Percentiles rank a stretch among this genome's conserved stretches.
Conservation (phyloP, 2,113 vertebrate species). For the Verasper variegatus region DNA sequence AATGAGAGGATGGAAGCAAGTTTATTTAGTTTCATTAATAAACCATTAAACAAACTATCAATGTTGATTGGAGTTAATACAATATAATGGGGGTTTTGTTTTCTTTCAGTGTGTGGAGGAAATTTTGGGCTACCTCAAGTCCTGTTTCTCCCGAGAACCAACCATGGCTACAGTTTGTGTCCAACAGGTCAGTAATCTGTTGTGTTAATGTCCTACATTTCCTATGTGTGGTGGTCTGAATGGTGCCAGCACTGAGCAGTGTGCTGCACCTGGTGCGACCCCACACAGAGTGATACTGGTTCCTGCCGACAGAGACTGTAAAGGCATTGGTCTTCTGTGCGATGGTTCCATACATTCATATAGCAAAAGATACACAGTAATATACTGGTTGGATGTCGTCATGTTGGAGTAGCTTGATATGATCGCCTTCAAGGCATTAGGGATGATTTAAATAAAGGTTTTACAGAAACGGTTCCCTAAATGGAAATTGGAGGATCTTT, state of each 20-base stretch:
- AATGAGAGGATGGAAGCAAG: neutral
- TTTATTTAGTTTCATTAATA: neutral
- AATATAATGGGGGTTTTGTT: neutral
- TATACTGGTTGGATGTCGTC: neutral
- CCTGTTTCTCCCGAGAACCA: constrained; percentile 95
- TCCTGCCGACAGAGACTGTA: constrained; percentile 95
- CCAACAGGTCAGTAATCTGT: constrained; percentile 88
- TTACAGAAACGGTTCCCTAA: too few species aligned
- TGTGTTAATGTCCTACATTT: neutral
- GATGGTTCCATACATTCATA: constrained; percentile 91
- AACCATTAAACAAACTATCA: neutral
- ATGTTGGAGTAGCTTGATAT: too few species aligned
- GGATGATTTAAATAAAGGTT: too few species aligned
- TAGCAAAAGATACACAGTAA: neutral
- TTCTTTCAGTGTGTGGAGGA: constrained; percentile 93
- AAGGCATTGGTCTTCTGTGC: constrained; percentile 90
- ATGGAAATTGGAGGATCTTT: too few species aligned
- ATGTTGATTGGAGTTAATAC: neutral
- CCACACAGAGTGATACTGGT: constrained; percentile 90
- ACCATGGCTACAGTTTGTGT: constrained; percentile 97
- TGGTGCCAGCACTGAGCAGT: constrained; percentile 82
- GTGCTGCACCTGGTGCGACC: constrained; percentile 74
- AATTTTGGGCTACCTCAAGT: constrained; percentile 94
- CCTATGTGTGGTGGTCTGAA: constrained; percentile 61
- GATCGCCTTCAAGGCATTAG: too few species aligned